phyloP scores from a whole-genome alignment of 1,140 invertebrate species.

The Lepidurus apus region DNA sequence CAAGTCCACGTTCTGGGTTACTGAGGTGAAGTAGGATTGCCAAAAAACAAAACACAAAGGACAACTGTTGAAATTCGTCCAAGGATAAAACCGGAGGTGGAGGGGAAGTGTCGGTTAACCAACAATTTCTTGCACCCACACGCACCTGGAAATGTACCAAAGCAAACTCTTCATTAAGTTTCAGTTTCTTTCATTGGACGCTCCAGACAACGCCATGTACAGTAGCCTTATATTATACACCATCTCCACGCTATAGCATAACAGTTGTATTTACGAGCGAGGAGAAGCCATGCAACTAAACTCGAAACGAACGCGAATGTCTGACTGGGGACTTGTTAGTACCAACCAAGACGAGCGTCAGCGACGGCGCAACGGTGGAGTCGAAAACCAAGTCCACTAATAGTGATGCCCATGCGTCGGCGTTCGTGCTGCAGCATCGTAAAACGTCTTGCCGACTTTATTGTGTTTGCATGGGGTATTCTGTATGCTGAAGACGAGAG shows the following conservation, averaged over 20 bases:
- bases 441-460: not conserved
- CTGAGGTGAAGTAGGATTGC: not conserved
- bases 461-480: not conserved
- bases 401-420: constrained; percentile 13
- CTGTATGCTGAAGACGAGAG: not conserved
- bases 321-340: not conserved
- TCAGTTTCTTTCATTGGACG: not conserved
- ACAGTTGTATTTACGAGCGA: not conserved
- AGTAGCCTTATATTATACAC: not conserved
- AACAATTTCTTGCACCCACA: not conserved
- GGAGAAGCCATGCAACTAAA: not conserved
- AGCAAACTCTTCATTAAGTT: not conserved
- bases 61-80: not conserved
- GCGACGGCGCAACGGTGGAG: not conserved
- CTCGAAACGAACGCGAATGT: not conserved
- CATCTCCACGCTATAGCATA: not conserved
- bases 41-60: not conserved
- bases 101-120: constrained; percentile 10
- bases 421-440: constrained; percentile 12
- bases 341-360: not conserved
- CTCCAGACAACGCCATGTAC: not conserved
- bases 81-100: not conserved
- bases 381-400: not conserved
- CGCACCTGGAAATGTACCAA: constrained; percentile 11
- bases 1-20: not conserved